Base-by-base conservation (phyloP, 64 coral and sea anemone species). In the Cladopsammia gracilis region DNA sequence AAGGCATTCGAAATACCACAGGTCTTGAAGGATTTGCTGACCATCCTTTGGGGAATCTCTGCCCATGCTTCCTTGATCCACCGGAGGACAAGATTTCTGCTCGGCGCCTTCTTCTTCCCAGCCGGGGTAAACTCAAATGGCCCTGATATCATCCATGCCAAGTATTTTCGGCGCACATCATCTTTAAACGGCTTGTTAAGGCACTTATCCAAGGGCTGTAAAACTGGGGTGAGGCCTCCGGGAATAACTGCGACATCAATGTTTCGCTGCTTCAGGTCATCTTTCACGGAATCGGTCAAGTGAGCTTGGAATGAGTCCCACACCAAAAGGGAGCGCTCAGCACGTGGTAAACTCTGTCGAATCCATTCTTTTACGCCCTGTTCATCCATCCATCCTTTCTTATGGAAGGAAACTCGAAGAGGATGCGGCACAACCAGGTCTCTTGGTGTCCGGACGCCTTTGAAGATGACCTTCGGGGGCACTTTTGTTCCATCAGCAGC, bases 161-260 rank as follows among this genome's bases (percentile, higher is more conserved):
- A 81, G 53, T 76, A 89, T 42, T 83, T 73, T 67, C 49, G 25
- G 48, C 72, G 65, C 3, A 78, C 93, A 66, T 43, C 24, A 47
- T 90, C 71, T 90, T 95, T 91, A 47, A 95, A 91, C 2, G 94
- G 94, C 76, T 87, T 91, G 89, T 90, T 95, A 10, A 95, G 75
- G 45, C 34, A 90, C 24, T 76, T 75, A 86, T 91, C 75, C 8
- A 91, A 64, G 5, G 94, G 82, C 66, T 95, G 94, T 7, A 91
- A 51, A 52, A 87, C 67, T 0, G 87, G 71, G 44, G 79, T 95
- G 12, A 80, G 61, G 26, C 93, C 82, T 42, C 93, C 88, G 56
- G 82, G 88, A 10, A 95, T 95, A 7, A 82, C 82, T 49, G 75
- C 82, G 13, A 95, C 19, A n/a, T 95, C 88, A 19, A 62, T 86